These are phyloP conservation scores for Panurus biarmicus DNA, from an alignment of 2,113 vertebrate species.

Conservation along the genomic window DNA sequence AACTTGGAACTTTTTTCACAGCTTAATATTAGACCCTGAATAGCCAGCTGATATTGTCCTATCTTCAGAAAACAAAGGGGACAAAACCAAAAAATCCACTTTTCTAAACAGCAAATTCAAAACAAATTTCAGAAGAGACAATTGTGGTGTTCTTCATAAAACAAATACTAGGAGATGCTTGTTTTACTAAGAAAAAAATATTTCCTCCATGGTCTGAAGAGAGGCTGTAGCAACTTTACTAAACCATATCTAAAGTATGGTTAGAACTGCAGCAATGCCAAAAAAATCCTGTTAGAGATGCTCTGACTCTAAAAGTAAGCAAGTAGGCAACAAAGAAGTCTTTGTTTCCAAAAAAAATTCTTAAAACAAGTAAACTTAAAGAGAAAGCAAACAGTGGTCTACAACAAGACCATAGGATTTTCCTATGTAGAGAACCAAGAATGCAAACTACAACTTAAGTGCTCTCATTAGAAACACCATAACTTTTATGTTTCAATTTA, in stretches of 20 bases:
- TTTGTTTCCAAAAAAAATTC: background rate
- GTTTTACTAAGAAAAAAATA: background rate
- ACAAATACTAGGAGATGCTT: background rate
- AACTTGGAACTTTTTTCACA: background rate
- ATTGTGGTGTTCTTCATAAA: background rate
- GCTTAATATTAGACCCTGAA: background rate
- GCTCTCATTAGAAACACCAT: background rate
- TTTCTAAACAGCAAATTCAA: background rate
- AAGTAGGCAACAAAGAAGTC: background rate
- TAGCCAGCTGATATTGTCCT: background rate
- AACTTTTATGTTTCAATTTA: background rate
- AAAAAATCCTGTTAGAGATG: background rate
- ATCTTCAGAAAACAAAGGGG: background rate
- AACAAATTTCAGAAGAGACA: background rate
- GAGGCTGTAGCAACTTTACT: background rate
- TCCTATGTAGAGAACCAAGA: background rate
- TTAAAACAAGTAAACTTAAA: background rate
- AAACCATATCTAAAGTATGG: rapidly evolving
- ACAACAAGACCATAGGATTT: background rate
- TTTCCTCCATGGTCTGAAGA: background rate
- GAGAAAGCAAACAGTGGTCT: background rate
- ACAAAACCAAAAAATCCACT: background rate
- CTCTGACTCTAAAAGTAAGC: background rate
- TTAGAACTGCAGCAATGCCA: background rate
- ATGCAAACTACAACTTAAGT: background rate